phyloP scores from a whole-genome alignment of 2,888 invertebrate species.

The Brachylomia viminalis region DNA sequence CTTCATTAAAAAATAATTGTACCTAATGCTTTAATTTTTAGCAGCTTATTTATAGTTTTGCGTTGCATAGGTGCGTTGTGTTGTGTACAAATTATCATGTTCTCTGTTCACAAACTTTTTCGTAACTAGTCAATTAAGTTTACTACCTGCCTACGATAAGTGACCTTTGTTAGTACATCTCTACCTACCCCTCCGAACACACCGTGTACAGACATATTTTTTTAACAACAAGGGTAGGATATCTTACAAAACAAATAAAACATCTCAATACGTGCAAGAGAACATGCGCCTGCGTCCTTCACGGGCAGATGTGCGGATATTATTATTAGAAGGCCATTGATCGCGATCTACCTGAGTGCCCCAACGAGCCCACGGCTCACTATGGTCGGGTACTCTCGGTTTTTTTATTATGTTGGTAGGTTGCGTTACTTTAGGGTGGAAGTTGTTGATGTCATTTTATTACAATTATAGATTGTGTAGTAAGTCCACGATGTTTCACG shows the following conservation, averaged over 20 bases:
- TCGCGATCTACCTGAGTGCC: conserved; percentile 51
- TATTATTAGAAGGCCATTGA: conserved; percentile 67
- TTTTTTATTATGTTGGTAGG: conserved; percentile 9
- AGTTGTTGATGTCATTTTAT: conserved; percentile 4
- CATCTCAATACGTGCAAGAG: conserved; percentile 19
- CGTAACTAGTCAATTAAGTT: not conserved
- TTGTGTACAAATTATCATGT: too few species aligned
- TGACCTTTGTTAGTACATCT: not conserved
- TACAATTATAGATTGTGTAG: not conserved
- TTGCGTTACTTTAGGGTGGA: conserved; percentile 31
- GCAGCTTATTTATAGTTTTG: not conserved
- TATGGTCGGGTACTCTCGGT: conserved; percentile 32
- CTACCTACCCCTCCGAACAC: conserved; percentile 12
- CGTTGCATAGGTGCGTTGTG: not conserved
- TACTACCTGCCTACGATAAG: too few species aligned
- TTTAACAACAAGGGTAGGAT: conserved; percentile 28
- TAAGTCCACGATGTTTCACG: not conserved
- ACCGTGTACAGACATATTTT: conserved; percentile 12
- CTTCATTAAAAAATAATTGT: not conserved
- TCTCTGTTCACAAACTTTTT: not conserved
- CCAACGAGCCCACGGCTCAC: conserved; percentile 23
- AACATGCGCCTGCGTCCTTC: conserved; percentile 43
- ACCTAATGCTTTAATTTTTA: not conserved
- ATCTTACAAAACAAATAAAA: conserved; percentile 30
- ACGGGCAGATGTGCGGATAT: conserved; percentile 66